Percentiles rank a stretch among this genome's conserved stretches.
Evolutionary conservation across 2,113 vertebrate genomes (phyloP).

Genomic region (Helogale parvula): DNA sequence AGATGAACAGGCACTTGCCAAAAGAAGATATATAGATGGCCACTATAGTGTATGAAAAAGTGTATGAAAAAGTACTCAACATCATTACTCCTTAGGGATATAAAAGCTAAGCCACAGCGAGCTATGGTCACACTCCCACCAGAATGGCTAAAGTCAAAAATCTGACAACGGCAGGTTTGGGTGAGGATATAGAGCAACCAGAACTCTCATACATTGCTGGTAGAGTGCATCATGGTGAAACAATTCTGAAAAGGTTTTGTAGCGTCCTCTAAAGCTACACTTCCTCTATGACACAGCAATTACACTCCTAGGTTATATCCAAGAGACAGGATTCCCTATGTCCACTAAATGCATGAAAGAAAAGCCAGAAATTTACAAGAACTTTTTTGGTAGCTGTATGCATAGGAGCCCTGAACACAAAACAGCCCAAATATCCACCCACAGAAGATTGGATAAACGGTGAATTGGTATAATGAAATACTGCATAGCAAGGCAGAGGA

Average conservation of each 20-base stretch:
- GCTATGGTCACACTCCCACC: not conserved
- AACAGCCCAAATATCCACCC: not conserved
- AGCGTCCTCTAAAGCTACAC: not conserved
- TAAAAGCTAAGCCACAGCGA: not conserved
- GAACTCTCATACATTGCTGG: accelerated
- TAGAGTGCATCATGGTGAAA: not conserved
- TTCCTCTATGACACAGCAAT: not conserved
- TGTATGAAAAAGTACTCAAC: not conserved
- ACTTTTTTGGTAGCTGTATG: not conserved
- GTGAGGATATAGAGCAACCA: not conserved
- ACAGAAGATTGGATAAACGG: not conserved
- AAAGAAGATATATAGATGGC: not conserved
- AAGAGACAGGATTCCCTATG: not conserved
- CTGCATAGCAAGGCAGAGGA: not conserved
- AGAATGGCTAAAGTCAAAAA: not conserved
- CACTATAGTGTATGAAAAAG: not conserved
- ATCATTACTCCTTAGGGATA: not conserved
- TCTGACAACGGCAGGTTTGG: too few relatives aligned
- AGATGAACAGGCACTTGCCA: not conserved
- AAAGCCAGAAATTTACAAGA: not conserved
- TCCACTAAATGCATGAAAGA: not conserved
- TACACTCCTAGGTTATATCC: not conserved
- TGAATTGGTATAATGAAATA: not conserved
- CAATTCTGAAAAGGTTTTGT: not conserved
- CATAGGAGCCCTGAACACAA: not conserved